phyloP scores from a whole-genome alignment of 2,797 vertebrate species.

The Notolepis coatsorum region DNA sequence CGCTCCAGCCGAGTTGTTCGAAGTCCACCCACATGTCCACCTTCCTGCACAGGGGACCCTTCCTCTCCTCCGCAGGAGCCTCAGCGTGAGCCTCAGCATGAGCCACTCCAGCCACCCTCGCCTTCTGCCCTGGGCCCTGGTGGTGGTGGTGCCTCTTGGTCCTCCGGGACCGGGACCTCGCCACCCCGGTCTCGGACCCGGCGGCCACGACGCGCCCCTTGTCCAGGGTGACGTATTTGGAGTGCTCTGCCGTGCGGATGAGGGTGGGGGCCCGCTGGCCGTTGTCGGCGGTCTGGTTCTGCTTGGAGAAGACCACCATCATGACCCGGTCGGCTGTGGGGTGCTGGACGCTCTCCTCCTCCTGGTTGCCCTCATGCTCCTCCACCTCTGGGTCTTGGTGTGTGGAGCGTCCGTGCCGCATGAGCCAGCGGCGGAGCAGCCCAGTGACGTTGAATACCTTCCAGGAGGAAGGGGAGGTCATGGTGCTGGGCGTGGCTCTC shows the following conservation, averaged over 20 bases:
- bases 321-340: slow-evolving; percentile 69
- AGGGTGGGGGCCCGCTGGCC: slow-evolving; percentile 72
- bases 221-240: slow-evolving; percentile 83
- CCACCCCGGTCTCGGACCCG: not conserved
- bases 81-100: not conserved
- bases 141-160: slow-evolving; percentile 77
- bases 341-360: slow-evolving; percentile 28
- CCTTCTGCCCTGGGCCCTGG: slow-evolving; percentile 61
- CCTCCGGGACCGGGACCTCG: slow-evolving; percentile 8
- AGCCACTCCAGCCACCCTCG: not conserved
- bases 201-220: slow-evolving; percentile 1
- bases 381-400: not conserved
- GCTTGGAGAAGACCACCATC: slow-evolving; percentile 88
- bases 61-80: slow-evolving; percentile 11
- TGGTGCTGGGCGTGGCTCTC: slow-evolving; percentile 41
- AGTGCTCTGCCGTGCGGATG: slow-evolving; percentile 85
- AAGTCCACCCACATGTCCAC: slow-evolving; percentile 92
- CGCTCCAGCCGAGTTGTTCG: slow-evolving; percentile 85
- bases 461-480: slow-evolving; percentile 77
- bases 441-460: slow-evolving; percentile 85
- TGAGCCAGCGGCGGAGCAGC: slow-evolving; percentile 81
- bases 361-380: not conserved
- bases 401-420: slow-evolving; percentile 38
- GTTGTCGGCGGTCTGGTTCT: slow-evolving; percentile 52
- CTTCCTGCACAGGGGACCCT: slow-evolving; percentile 76